Evolutionary conservation across 1,140 invertebrate species (phyloP), one percentile per base, ranked within the genome.

Genomic region (Mylabris phalerata): DNA sequence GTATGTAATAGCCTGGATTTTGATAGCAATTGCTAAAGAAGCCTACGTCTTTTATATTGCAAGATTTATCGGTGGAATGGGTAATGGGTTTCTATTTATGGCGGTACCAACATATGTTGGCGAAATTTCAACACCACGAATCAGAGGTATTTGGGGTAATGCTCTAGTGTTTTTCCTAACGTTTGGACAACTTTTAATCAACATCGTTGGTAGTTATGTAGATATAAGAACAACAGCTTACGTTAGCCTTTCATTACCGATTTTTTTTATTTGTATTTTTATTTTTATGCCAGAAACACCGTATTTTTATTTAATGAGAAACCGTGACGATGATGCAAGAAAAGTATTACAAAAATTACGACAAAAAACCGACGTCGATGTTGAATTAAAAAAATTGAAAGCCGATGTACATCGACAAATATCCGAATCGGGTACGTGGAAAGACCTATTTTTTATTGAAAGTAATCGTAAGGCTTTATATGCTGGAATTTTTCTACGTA

Each of bases 21-120:
- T 61, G 7, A 56, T 61, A 7, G 47, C 52, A 2, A 11, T 50
- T 26, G 47, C 32, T 6, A 48, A 50, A 26, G 42, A 45, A 1
- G 45, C 56, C 42, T 56, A 51, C n/a, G 42, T 60, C 5, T 61
- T 84, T 1, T 79, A 77, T 49, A 13, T 62, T 2, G 46, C 62
- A 5, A 40, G 63, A 25, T 25, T 47, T 6, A n/a, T 67, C 1
- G 45, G 47, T 10, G 63, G 66, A 3, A 48, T 65, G 0, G 66
- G 46, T 10, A 59, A 65, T 32, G 64, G 59, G n/a, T 65, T 60
- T 24, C 32, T 55, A 32, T 65, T 59, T 25, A 58, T 51, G 9
- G 52, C 59, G 4, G 48, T 65, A 9, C 63, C 63, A 4, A 57
- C 48, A 4, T 67, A 67, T 48, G 57, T 67, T 6, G 60, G 60